These are phyloP conservation scores for Actinostola sp. DNA, from an alignment of 92 coral and sea anemone genomes.

Conservation along the genomic window DNA sequence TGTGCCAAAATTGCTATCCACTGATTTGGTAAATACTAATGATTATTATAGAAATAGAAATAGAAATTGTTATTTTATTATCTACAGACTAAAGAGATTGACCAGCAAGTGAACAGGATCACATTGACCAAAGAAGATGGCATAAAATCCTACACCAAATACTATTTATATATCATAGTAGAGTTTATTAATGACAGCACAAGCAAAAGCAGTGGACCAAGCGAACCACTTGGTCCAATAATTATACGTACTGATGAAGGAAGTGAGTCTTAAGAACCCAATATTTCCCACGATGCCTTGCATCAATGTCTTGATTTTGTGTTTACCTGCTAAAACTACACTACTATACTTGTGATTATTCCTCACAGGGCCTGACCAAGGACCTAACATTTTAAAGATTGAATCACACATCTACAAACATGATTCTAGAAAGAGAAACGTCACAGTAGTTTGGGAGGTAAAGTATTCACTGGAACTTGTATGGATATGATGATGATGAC, in stretches of 20 bases:
- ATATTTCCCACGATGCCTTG: no score
- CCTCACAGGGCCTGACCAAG: slow-evolving; percentile 2
- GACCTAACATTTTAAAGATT: not conserved
- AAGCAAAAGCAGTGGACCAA: not conserved
- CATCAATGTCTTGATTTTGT: no score
- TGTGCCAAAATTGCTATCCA: no score
- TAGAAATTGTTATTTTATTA: not conserved
- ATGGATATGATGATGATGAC: no score
- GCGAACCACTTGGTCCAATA: slow-evolving; percentile 14
- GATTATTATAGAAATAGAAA: no score
- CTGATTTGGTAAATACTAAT: no score
- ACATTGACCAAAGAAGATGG: not conserved
- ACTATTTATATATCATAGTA: not conserved
- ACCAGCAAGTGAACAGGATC: not conserved
- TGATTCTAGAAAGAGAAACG: not conserved
- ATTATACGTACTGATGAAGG: slow-evolving; percentile 10
- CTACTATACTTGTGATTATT: not conserved
- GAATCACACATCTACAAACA: not conserved
- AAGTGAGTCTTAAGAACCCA: not conserved
- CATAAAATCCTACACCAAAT: not conserved
- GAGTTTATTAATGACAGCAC: not conserved
- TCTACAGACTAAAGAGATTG: not conserved
- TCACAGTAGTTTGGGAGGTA: slow-evolving; percentile 8
- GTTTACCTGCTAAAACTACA: not conserved
- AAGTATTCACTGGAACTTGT: no score